A percentile compares a stretch with the other conserved stretches of the same genome.
These are phyloP conservation scores for Castor canadensis DNA, from an alignment of 2,113 vertebrate genomes.

Conservation along the genomic window DNA sequence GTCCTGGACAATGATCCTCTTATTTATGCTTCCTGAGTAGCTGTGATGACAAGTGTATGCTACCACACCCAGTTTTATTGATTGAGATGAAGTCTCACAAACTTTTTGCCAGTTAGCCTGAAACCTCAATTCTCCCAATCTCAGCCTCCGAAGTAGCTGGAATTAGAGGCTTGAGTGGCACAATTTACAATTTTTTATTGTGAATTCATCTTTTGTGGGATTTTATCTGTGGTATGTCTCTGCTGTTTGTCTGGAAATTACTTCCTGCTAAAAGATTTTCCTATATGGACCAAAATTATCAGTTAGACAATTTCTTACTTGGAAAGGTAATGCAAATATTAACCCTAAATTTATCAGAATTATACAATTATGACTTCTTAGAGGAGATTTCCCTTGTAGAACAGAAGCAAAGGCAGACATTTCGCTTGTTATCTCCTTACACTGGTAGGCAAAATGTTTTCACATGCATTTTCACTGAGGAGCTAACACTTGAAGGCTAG, in stretches of 20 bases:
- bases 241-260: background rate
- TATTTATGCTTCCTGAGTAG: too few species aligned
- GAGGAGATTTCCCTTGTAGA: background rate
- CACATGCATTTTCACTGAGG: background rate
- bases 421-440: background rate
- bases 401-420: background rate
- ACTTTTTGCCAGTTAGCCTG: too few species aligned
- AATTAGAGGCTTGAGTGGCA: too few species aligned
- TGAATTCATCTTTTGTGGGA: background rate
- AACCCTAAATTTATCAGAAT: background rate
- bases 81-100: too few species aligned
- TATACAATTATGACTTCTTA: background rate
- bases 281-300: background rate
- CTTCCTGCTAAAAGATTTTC: background rate
- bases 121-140: too few species aligned
- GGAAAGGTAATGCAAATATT: background rate
- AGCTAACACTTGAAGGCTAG: background rate
- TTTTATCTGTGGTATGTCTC: background rate
- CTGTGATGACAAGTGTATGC: too few species aligned
- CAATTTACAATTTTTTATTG: background rate
- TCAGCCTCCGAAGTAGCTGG: too few species aligned
- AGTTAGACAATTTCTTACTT: background rate
- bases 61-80: too few species aligned
- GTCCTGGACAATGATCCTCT: too few species aligned
- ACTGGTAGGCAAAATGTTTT: background rate